Conservation (phyloP, 2,113 vertebrate species). For the Vimba vimba region DNA sequence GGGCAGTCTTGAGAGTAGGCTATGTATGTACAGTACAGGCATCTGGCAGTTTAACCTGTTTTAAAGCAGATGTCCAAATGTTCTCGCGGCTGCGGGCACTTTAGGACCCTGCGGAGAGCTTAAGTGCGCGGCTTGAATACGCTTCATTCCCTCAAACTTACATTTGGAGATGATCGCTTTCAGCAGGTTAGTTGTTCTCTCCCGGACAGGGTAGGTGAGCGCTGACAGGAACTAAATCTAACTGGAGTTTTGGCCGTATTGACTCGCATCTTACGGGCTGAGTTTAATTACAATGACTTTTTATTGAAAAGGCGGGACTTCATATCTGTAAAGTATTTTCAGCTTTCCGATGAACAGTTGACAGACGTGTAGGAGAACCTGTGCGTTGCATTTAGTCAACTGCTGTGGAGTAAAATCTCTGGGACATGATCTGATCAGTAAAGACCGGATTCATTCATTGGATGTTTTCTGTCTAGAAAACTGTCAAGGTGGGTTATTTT, state of each 20-base stretch:
- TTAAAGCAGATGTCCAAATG: neutral
- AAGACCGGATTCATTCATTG: constrained; percentile 3
- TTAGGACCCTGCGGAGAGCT: constrained; percentile 88
- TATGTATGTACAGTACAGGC: neutral
- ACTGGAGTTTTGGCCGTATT: neutral
- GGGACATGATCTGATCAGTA: constrained; percentile 20
- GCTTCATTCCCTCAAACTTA: constrained; percentile 75
- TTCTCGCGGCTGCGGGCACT: constrained; percentile 56
- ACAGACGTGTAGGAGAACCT: constrained; percentile 21
- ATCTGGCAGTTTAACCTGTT: neutral
- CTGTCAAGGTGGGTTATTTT: constrained; percentile 39
- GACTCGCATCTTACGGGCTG: neutral
- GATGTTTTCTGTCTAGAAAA: constrained; percentile 10
- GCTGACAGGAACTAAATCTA: neutral
- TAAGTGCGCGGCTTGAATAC: constrained; percentile 73
- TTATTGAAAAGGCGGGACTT: constrained; percentile 6
- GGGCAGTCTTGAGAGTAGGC: neutral
- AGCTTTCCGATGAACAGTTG: constrained; percentile 20
- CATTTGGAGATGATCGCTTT: constrained; percentile 76
- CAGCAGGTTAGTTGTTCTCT: constrained; percentile 64
- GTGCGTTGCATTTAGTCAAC: neutral
- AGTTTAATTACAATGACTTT: neutral
- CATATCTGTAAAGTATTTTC: constrained; percentile 9
- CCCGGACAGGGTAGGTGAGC: constrained; percentile 22
- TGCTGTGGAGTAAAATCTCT: constrained; percentile 6